Percentiles rank a stretch among this genome's conserved stretches.
These are phyloP conservation scores for Stichodactyla mertensii DNA, from an alignment of 64 coral and sea anemone genomes.

Conservation along the genomic window DNA sequence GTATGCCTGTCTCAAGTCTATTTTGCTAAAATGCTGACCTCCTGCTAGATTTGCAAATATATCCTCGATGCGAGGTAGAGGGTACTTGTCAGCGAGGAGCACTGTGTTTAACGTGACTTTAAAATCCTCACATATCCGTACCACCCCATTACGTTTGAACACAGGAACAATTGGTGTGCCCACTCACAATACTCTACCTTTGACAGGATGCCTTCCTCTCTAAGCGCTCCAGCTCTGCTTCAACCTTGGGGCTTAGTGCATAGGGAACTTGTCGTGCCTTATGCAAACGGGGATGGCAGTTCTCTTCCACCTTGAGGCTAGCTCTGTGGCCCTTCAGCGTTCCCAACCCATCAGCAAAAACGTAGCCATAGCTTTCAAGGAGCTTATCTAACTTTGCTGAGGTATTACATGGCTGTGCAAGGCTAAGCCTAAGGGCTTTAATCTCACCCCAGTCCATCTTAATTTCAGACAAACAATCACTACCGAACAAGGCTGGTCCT, in stretches of 20 bases:
- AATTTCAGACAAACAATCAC: slow-evolving; percentile 62
- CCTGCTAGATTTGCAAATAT: too few species aligned
- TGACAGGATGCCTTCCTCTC: slow-evolving; percentile 8
- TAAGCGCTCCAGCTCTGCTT: slow-evolving; percentile 39
- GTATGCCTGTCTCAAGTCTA: too few species aligned
- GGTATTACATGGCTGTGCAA: neutral
- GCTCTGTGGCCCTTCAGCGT: slow-evolving; percentile 49
- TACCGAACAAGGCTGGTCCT: slow-evolving; percentile 44
- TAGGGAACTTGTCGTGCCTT: slow-evolving; percentile 34
- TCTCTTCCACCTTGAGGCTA: slow-evolving; percentile 38
- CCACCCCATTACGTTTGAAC: too few species aligned
- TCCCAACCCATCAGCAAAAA: slow-evolving; percentile 49
- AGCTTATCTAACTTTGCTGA: slow-evolving; percentile 29
- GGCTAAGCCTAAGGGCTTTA: neutral
- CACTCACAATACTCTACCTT: too few species aligned
- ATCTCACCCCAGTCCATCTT: neutral
- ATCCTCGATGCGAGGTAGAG: too few species aligned
- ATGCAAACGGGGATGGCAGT: slow-evolving; percentile 40
- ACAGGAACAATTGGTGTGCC: too few species aligned
- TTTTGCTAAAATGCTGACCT: too few species aligned
- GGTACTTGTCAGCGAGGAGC: too few species aligned
- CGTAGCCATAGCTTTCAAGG: slow-evolving; percentile 33
- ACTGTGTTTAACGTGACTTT: too few species aligned
- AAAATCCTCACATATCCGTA: too few species aligned
- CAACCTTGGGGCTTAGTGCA: slow-evolving; percentile 40